Percentiles rank a stretch among this genome's conserved stretches.
Conservation (phyloP, 1,140 invertebrate species). For the Sycobia sp. region DNA sequence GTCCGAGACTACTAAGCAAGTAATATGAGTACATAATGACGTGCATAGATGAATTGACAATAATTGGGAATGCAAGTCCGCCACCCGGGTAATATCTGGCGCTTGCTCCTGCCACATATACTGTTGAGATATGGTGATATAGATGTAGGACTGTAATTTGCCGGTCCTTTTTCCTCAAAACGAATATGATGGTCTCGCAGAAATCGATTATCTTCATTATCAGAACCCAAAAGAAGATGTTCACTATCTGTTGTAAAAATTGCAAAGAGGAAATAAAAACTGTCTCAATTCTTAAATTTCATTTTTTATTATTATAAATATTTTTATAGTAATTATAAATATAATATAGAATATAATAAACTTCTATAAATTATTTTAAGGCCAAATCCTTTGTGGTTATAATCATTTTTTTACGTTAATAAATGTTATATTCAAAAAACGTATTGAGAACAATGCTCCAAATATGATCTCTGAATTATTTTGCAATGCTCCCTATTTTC, state of each 20-base stretch:
- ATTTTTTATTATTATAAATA: no score
- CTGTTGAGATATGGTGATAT: constrained; percentile 73
- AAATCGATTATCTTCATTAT: constrained; percentile 43
- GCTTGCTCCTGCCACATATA: constrained; percentile 65
- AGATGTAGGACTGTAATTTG: constrained; percentile 78
- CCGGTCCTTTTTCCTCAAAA: constrained; percentile 74
- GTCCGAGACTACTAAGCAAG: constrained; percentile 37
- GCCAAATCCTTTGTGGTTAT: no score
- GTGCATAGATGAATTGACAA: constrained; percentile 46
- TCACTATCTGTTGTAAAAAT: constrained; percentile 29
- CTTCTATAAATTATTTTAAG: no score
- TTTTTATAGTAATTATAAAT: neutral
- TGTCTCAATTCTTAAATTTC: neutral
- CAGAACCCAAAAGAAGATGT: constrained; percentile 35
- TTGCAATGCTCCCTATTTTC: no score
- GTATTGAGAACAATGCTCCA: no score
- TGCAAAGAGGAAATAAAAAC: neutral
- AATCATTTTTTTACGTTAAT: no score
- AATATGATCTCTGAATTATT: no score
- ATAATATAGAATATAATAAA: neutral
- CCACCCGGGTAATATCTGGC: constrained; percentile 56
- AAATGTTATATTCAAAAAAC: no score
- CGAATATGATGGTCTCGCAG: constrained; percentile 69
- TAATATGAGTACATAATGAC: constrained; percentile 54
- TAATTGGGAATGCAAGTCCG: constrained; percentile 43